Conservation (phyloP, 2,888 invertebrate species). For the Apeira syringaria region DNA sequence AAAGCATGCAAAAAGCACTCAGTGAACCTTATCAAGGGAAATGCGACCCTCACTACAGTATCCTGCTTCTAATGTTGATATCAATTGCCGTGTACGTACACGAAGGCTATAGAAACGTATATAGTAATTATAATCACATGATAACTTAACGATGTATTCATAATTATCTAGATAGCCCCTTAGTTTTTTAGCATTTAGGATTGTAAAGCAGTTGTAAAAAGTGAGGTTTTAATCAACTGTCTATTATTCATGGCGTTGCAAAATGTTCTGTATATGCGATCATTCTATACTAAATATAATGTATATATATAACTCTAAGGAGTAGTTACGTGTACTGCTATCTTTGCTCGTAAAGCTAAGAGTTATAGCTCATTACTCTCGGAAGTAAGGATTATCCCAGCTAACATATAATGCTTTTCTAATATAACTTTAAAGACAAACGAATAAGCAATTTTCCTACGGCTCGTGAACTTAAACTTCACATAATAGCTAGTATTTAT, state of each 20-base stretch:
- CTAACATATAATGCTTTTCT: slow-evolving; percentile 32
- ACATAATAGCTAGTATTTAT: slow-evolving; percentile 9
- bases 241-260: slow-evolving; percentile 34
- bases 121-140: slow-evolving; percentile 42
- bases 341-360: slow-evolving; percentile 37
- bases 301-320: slow-evolving; percentile 17
- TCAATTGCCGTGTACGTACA: slow-evolving; percentile 35
- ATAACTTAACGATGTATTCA: slow-evolving; percentile 48
- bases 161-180: slow-evolving; percentile 46
- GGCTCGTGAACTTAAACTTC: slow-evolving; percentile 1
- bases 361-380: slow-evolving; percentile 39
- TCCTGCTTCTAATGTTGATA: slow-evolving; percentile 36
- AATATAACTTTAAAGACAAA: slow-evolving; percentile 29
- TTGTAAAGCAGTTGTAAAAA: slow-evolving; percentile 54
- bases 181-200: slow-evolving; percentile 48
- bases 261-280: slow-evolving; percentile 27
- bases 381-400: slow-evolving; percentile 32
- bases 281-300: slow-evolving; percentile 13
- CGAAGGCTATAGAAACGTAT: slow-evolving; percentile 25
- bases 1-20: slow-evolving; percentile 29
- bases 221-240: slow-evolving; percentile 45
- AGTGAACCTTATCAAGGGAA: slow-evolving; percentile 33
- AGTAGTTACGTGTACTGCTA: slow-evolving; percentile 27
- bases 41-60: slow-evolving; percentile 40
- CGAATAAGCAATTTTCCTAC: slow-evolving; percentile 20